These are phyloP conservation scores for Tympanoctomys barrerae DNA, from an alignment of 2,797 vertebrate species.

Conservation along the genomic window DNA sequence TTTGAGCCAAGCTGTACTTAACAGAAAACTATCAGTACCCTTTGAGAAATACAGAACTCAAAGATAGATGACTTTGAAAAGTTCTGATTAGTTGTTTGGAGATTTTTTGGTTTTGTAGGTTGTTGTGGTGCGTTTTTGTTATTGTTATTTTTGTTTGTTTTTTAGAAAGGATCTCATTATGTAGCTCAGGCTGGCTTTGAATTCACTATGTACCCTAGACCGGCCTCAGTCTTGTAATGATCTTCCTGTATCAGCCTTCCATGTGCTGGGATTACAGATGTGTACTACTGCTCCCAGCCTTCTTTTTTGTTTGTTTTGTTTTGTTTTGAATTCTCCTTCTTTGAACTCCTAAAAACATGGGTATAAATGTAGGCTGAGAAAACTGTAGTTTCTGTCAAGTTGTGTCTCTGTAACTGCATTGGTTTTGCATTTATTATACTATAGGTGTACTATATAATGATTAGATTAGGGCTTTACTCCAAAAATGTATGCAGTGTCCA, in stretches of 20 bases:
- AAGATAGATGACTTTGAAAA: background rate
- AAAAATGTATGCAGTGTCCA: background rate
- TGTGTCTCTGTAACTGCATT: background rate
- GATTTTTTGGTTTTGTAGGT: background rate
- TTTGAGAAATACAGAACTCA: slow-evolving; percentile 17
- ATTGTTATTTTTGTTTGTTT: too few species aligned
- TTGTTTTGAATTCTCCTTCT: background rate
- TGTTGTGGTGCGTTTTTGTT: background rate
- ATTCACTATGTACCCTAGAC: background rate
- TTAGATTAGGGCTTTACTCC: background rate
- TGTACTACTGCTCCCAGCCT: background rate
- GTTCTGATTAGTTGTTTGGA: background rate
- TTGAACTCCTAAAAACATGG: background rate
- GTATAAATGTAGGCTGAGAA: background rate
- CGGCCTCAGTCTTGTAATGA: background rate
- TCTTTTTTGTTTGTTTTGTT: background rate
- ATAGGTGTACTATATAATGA: background rate
- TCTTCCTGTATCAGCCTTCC: background rate
- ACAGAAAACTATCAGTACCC: background rate
- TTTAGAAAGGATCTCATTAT: background rate
- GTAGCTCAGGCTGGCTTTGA: background rate
- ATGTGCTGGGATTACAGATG: background rate
- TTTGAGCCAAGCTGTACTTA: slow-evolving; percentile 36
- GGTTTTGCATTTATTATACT: background rate
- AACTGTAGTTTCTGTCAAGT: background rate